Evolutionary conservation across 2,797 vertebrate species (phyloP).

Genomic region (Schizopygopsis malacanthus): DNA sequence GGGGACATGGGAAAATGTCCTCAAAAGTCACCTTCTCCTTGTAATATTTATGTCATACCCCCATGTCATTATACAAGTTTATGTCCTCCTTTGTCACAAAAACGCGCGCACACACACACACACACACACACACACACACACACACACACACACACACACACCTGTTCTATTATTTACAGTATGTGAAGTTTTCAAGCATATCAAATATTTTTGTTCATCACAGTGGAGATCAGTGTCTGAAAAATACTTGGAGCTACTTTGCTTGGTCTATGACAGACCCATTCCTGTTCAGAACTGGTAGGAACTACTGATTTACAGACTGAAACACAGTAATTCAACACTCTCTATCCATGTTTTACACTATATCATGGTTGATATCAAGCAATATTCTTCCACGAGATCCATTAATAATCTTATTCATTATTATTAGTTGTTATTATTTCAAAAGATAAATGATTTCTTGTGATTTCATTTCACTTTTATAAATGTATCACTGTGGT

Average conservation of each 20-base stretch:
- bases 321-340: background rate
- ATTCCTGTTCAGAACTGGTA: conserved; percentile 47
- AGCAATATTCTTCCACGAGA: background rate
- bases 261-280: background rate
- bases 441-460: background rate
- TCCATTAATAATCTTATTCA: background rate
- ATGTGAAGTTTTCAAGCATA: background rate
- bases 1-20: too few species aligned
- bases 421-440: background rate
- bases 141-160: background rate
- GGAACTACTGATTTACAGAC: background rate
- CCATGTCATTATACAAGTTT: too few species aligned
- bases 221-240: conserved; percentile 35
- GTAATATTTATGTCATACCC: too few species aligned
- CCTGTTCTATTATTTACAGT: background rate
- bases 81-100: too few species aligned
- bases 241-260: background rate
- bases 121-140: background rate
- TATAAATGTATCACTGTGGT: background rate
- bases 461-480: background rate
- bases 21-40: too few species aligned
- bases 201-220: background rate
- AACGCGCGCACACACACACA: too few species aligned
- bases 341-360: background rate
- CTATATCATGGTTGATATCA: background rate